Evolutionary conservation across 2,888 invertebrate genomes (phyloP).

Genomic region (Ceramica pisi): DNA sequence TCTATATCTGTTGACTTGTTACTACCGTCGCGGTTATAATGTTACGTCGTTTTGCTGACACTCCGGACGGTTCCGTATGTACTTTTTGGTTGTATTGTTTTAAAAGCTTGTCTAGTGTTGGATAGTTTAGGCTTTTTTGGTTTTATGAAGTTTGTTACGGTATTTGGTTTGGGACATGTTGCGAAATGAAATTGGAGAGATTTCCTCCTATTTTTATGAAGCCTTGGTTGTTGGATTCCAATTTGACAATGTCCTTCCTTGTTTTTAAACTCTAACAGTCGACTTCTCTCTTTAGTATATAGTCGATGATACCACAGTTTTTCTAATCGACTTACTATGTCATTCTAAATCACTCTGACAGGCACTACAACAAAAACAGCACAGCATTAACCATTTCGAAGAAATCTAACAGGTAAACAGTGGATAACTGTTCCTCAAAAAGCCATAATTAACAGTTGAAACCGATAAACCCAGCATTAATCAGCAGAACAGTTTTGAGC

Average conservation of each 20-base stretch:
- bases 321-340: background rate
- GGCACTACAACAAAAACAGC: background rate
- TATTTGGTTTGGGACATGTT: slow-evolving; percentile 2
- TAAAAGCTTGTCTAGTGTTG: slow-evolving; percentile 37
- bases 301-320: background rate
- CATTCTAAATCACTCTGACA: background rate
- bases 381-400: slow-evolving; percentile 1
- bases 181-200: background rate
- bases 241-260: background rate
- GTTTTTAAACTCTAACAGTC: background rate
- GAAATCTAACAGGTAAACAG: slow-evolving; percentile 23
- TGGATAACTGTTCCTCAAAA: slow-evolving; percentile 51
- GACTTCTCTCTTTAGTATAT: background rate
- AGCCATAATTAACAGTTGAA: slow-evolving; percentile 65
- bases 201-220: background rate
- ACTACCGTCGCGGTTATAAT: slow-evolving; percentile 52
- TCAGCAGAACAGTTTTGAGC: slow-evolving; percentile 87
- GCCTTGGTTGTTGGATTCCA: background rate
- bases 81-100: slow-evolving; percentile 43
- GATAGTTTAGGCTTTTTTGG: slow-evolving; percentile 24
- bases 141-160: slow-evolving; percentile 24
- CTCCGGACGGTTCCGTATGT: slow-evolving; percentile 22
- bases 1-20: slow-evolving; percentile 66
- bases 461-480: slow-evolving; percentile 81
- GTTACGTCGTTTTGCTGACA: slow-evolving; percentile 44